A percentile compares a stretch with the other conserved stretches of the same genome.
Evolutionary conservation across 2,888 invertebrate species (phyloP).

Genomic region (Frankliniella fusca): DNA sequence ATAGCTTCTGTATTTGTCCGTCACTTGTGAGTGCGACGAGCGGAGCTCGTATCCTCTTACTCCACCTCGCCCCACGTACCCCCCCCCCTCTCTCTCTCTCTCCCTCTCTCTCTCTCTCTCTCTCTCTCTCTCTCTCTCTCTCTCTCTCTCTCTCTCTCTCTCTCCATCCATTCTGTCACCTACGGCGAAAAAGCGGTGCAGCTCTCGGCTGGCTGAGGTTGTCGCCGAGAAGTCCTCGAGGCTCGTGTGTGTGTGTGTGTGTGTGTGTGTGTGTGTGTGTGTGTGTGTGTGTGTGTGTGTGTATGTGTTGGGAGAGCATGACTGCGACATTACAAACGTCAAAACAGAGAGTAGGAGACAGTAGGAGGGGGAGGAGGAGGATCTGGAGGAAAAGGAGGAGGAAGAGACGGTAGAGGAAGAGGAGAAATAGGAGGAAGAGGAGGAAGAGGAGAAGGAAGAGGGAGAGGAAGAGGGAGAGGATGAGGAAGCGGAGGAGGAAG

Average conservation of each 20-base stretch:
- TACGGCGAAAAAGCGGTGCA: too few relatives aligned
- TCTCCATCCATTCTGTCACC: too few relatives aligned
- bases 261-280: neutral
- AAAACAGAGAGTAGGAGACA: neutral
- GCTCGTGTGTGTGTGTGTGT: neutral
- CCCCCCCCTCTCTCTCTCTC: neutral
- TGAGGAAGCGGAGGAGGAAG: neutral
- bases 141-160: too few relatives aligned
- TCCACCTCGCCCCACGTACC: neutral
- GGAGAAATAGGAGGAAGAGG: too few relatives aligned
- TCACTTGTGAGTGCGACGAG: constrained; percentile 19
- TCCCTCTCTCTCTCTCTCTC: neutral
- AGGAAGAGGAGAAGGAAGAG: too few relatives aligned
- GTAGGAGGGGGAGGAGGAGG: neutral
- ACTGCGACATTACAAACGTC: too few relatives aligned
- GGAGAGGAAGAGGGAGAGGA: too few relatives aligned
- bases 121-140: too few relatives aligned
- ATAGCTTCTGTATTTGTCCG: constrained; percentile 26
- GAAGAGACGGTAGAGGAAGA: too few relatives aligned
- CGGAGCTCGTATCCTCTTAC: neutral
- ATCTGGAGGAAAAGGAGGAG: too few relatives aligned
- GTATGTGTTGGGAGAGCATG: neutral
- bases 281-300: neutral
- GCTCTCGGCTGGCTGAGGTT: too few relatives aligned
- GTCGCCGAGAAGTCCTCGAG: neutral